Conservation (phyloP, 2,797 vertebrate genomes). For the Odontamblyopus rebecca region DNA sequence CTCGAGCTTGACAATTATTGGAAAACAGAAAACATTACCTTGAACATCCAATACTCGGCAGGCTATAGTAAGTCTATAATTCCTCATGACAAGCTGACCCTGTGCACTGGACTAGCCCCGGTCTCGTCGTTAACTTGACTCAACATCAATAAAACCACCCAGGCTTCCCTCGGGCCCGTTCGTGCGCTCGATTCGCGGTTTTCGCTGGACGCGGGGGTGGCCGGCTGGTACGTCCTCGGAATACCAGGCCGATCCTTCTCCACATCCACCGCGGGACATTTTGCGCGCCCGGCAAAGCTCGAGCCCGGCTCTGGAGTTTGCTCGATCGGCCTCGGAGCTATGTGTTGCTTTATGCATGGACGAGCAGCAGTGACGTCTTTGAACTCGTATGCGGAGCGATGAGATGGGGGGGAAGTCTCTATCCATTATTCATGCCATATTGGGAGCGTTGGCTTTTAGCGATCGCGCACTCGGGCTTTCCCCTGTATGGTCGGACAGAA, state of each 20-base stretch:
- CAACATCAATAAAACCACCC: constrained; percentile 55
- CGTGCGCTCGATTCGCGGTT: constrained; percentile 22
- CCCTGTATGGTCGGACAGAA: constrained; percentile 47
- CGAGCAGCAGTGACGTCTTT: constrained; percentile 53
- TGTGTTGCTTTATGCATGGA: constrained; percentile 61
- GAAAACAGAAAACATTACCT: constrained; percentile 9
- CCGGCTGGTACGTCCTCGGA: constrained; percentile 27
- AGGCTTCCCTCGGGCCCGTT: constrained; percentile 27
- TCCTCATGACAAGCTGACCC: constrained; percentile 49
- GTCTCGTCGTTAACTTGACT: constrained; percentile 60
- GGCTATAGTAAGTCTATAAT: constrained; percentile 35
- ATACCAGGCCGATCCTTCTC: constrained; percentile 31
- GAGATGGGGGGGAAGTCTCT: constrained; percentile 52
- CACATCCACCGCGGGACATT: constrained; percentile 32
- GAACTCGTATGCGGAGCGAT: constrained; percentile 55
- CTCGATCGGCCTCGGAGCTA: constrained; percentile 60
- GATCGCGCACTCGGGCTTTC: constrained; percentile 60
- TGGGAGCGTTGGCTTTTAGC: constrained; percentile 60
- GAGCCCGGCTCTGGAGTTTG: constrained; percentile 28
- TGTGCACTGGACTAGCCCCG: constrained; percentile 20
- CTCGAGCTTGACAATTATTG: not conserved
- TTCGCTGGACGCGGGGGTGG: constrained; percentile 12
- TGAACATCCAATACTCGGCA: constrained; percentile 24
- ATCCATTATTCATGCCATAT: constrained; percentile 73
- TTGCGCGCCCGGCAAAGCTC: constrained; percentile 51